phyloP scores from a whole-genome alignment of 2,113 vertebrate species.

The Synchiropus splendidus region DNA sequence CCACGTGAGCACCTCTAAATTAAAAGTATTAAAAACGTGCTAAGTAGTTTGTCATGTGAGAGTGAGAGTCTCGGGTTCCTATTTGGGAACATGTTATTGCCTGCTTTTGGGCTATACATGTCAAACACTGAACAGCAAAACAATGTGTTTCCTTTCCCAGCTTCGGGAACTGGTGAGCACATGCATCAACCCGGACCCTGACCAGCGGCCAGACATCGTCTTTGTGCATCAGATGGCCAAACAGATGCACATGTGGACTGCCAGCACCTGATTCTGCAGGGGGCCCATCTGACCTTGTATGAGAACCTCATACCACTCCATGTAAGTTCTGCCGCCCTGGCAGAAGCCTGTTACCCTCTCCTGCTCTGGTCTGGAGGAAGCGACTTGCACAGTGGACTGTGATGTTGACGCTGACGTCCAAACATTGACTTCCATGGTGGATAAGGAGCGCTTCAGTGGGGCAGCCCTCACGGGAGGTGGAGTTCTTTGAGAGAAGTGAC shows the following conservation, averaged over 20 bases:
- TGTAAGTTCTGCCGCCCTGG: too few relatives aligned
- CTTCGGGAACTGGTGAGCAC: slow-evolving; percentile 42
- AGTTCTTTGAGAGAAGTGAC: slow-evolving; percentile 5
- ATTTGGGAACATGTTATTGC: too few relatives aligned
- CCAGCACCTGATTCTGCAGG: slow-evolving; percentile 32
- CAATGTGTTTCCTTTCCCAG: slow-evolving; percentile 9
- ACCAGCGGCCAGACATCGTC: slow-evolving; percentile 46
- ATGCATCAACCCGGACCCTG: slow-evolving; percentile 47
- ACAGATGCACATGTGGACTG: slow-evolving; percentile 45
- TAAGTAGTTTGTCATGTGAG: too few relatives aligned
- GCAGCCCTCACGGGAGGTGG: too few relatives aligned
- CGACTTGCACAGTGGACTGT: slow-evolving; percentile 5
- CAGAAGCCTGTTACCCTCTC: slow-evolving; percentile 3
- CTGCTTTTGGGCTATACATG: too few relatives aligned
- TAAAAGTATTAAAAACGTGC: too few relatives aligned
- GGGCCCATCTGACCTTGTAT: slow-evolving; percentile 3
- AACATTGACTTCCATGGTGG: background rate
- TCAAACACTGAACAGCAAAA: too few relatives aligned
- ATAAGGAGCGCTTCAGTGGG: too few relatives aligned
- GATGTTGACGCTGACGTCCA: slow-evolving; percentile 1
- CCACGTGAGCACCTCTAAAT: too few relatives aligned
- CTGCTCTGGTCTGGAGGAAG: slow-evolving; percentile 3
- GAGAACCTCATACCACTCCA: slow-evolving; percentile 9
- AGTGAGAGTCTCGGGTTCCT: too few relatives aligned
- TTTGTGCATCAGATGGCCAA: slow-evolving; percentile 42